Evolutionary conservation across 2,113 vertebrate species (phyloP), one percentile per base, ranked within the genome.

Genomic region (Corythornis cristatus): DNA sequence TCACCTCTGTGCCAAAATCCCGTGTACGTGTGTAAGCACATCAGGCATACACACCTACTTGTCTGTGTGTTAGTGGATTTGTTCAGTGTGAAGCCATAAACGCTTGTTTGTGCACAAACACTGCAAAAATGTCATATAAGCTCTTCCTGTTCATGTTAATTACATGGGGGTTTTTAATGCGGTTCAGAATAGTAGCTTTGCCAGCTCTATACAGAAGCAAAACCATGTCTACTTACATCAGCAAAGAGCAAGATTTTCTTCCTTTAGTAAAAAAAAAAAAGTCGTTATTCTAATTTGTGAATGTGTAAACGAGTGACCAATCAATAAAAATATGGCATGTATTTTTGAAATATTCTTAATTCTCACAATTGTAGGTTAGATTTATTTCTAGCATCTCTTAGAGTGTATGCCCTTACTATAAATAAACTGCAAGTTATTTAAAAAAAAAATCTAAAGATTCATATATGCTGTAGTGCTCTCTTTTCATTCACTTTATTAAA

Each of bases 391-490:
- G 61, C 19, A 10, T 29, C 35, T 15, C 23, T 70, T 51, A 65
- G 26, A 57, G 21, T 37, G 3, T 22, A n/a, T 0, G 2, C 7
- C 7, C 6, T 82, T 75, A 20, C 21, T 28, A 8, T 43, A 25
- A 72, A 82, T 84, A 13, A 20, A 77, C 6, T 50, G 5, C 3
- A 75, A 9, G 6, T 35, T 58, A 64, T 67, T 70, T 89, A 51
- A 50, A 46, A 37, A 64, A 67, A 37, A 2, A 60, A 66, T 53
- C 15, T 62, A 58, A 75, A 51, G 6, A 61, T 48, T 7, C 0
- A 1, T 60, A 33, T 46, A 19, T 37, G 7, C 5, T 42, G 3
- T n/a, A 48, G 4, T 12, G 3, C 1, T 50, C 2, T 57, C 6
- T 57, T 71, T 83, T 25, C 40, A 60, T 76, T 65, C 75, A 82